Evolutionary conservation across 64 coral and sea anemone genomes (phyloP), one percentile per base, ranked within the genome.

Genomic region (Orbicella faveolata): DNA sequence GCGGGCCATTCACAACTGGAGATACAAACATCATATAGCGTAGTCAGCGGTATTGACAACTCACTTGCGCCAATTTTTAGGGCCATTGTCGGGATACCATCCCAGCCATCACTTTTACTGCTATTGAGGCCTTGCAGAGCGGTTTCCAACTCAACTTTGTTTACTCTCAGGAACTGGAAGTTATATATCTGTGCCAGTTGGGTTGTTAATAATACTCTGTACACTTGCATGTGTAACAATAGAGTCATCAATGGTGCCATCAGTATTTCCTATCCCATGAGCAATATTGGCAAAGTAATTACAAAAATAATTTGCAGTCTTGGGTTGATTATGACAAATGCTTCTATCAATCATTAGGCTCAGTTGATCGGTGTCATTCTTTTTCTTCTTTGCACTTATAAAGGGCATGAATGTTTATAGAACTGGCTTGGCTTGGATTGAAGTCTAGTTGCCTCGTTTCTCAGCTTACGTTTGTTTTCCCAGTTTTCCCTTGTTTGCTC

Each of bases 401-500:
- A 76, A 76, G 23, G 74, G 74, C 74, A 36, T 76, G 37, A 76
- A 76, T 12, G 74, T 44, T 76, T 53, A 10, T 53, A 53, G 52
- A 53, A 53, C 52, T 53, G 52, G 10, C 52, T 53, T 6, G 52
- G 52, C 52, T 53, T 53, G 4, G 52, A 53, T 53, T 73, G 4
- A 9, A 73, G 30, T 65, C 63, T 65, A 65, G 63, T 65, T 14
- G 63, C 63, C 63, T 65, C 36, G 34, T 76, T 76, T 39, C 74
- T 8, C 34, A 41, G 51, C 20, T 78, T 53, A 41, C 34, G 34
- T 78, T 78, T 78, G 18, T 52, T 78, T 78, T 92, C 63, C 75
- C 63, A 87, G 35, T 80, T 80, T 78, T 92, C 90, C 37, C 30
- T 79, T 66, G 54, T 79, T 55, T 79, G 74, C 61, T 92, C 36